Evolutionary conservation across 2,113 vertebrate species (phyloP), one percentile per base, ranked within the genome.

Genomic region (Oxygymnocypris stewartii): DNA sequence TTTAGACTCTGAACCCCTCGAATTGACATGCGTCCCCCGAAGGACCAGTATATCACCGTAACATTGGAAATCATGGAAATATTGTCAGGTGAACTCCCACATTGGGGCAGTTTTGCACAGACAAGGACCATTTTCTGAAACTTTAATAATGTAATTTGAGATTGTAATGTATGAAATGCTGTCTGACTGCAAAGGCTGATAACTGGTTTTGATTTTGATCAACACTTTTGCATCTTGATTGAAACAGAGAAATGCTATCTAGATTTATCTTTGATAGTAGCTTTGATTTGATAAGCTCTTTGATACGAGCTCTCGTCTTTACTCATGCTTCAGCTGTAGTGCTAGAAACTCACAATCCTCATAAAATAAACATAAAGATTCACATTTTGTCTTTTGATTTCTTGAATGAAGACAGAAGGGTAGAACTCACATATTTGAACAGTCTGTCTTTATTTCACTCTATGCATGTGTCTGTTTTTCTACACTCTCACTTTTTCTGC

Each of bases 351-450:
- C 31, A 40, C 77, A 69, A n/a, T 79, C 61, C 42, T 65, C 20
- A 57, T 47, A 23, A 74, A 81, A 57, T 61, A 73, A 82, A 82
- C 79, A 35, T 75, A 54, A 31, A 74, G 67, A 42, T 20, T 51
- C 25, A 63, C 37, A 14, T 73, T 49, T 13, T 4, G n/a, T 59
- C 11, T 73, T 67, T 61, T 69, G 42, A 49, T 47, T 44, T 67
- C 13, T 77, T 42, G 6, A 65, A 85, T 31, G 7, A 42, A 51
- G 23, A 20, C 51, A 54, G 51, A 54, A 54, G 51, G 16, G 18
- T 54, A 42, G 75, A 77, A 28, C 61, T n/a, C 44, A 57, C 84
- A 57, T 61, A 61, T 61, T 42, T 3, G 11, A n/a, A 37, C 25
- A 71, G 10, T 51, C 74, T 25, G 2, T 80, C 78, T 59, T 47